Conservation (phyloP, 2,113 vertebrate genomes). For the Boulengeromyrus knoepffleri region DNA sequence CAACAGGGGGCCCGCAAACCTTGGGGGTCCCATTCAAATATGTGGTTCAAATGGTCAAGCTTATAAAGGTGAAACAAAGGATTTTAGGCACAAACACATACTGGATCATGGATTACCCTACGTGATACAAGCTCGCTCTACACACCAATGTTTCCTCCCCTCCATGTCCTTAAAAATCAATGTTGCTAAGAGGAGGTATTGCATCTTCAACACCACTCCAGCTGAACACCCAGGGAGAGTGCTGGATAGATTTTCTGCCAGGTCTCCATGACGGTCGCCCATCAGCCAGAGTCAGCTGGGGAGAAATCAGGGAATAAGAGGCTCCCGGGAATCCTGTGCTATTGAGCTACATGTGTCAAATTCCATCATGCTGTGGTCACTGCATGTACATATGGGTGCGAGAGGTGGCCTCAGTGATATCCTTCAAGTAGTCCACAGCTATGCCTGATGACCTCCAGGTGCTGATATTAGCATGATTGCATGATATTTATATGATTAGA, state of each 20-base stretch:
- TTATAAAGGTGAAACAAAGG: background rate
- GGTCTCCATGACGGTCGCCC: slow-evolving; percentile 7
- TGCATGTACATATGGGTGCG: background rate
- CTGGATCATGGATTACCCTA: background rate
- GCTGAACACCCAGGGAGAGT: background rate
- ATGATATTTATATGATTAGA: background rate
- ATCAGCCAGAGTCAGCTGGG: slow-evolving; percentile 9
- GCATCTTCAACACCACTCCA: slow-evolving; percentile 14
- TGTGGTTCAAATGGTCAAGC: background rate
- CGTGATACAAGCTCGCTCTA: slow-evolving; percentile 1
- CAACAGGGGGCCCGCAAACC: background rate
- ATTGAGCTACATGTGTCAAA: slow-evolving; percentile 10
- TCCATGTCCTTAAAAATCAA: slow-evolving; percentile 1
- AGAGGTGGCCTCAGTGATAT: background rate
- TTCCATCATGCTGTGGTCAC: slow-evolving; percentile 4
- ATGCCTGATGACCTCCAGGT: background rate
- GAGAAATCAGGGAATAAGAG: slow-evolving; percentile 7
- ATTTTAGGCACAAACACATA: background rate
- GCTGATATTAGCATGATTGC: background rate
- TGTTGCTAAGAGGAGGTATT: slow-evolving; percentile 19
- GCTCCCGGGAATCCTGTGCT: background rate
- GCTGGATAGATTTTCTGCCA: slow-evolving; percentile 22
- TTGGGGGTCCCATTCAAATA: background rate
- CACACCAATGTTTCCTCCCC: background rate
- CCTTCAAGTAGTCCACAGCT: background rate